Evolutionary conservation across 1,140 invertebrate genomes (phyloP), one percentile per base, ranked within the genome.

Genomic region (Zaprionus capensis): DNA sequence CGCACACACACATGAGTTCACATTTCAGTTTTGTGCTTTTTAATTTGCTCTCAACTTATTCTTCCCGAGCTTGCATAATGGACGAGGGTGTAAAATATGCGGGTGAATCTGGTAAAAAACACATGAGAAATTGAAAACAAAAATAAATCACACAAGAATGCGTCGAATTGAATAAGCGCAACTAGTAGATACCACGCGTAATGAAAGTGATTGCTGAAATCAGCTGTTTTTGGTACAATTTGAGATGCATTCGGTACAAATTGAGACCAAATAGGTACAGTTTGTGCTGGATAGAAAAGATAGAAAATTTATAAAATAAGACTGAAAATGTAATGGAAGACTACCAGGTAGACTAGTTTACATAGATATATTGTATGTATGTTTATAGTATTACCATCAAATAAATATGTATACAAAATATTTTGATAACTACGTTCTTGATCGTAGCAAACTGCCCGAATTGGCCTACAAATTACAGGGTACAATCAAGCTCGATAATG

Each of bases 41-140:
- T 68, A 71, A 76, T 78, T 85, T 78, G 65, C 76, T 81, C 73
- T 57, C 68, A 80, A 78, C 68, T 81, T 77, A 71, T 80, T 72
- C 55, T 76, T 71, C 31, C 31, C 15, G 28, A 66, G 12, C 41
- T 49, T 44, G 34, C 28, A 71, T 65, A 65, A 71, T 76, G 44
- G 61, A 71, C 38, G 59, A 71, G 68, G 73, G 68, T 71, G 73
- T 76, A 76, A 71, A 76, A 76, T 61, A 53, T 76, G 68, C 44
- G 61, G 55, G 44, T 71, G 73, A 46, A 66, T 76, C 56, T 71
- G 17, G 51, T 28, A 69, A 68, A 62, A 26, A 59, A 22, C 57
- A 49, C 34, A 57, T 24, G 24, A 24, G n/a, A 28, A 36, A 65
- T 51, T 51, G 15, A 24, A 64, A 31, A 17, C 24, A 65, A 53